These are phyloP conservation scores for Lasioglossum calceatum DNA, from an alignment of 2,888 invertebrate species.

Conservation along the genomic window DNA sequence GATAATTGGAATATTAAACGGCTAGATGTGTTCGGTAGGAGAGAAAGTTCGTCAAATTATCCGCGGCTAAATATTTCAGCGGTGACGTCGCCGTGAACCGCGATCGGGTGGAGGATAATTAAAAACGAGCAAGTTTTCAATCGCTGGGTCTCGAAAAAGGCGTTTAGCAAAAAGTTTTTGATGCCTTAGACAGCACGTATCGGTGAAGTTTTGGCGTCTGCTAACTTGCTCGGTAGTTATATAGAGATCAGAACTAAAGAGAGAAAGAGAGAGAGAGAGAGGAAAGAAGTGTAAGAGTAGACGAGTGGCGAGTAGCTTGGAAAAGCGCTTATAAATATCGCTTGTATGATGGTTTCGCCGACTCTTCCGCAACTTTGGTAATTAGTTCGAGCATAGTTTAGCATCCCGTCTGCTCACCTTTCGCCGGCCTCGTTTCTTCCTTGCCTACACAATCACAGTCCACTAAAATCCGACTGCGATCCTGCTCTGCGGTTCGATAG, in stretches of 20 bases:
- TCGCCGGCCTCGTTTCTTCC: conserved; percentile 45
- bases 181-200: conserved; percentile 46
- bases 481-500: conserved; percentile 31
- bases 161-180: conserved; percentile 37
- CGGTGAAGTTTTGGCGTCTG: conserved; percentile 51
- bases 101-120: conserved; percentile 11
- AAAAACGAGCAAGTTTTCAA: conserved; percentile 27
- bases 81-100: neutral
- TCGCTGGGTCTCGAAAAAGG: conserved; percentile 21
- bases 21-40: neutral
- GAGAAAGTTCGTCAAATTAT: conserved; percentile 18
- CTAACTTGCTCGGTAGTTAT: conserved; percentile 39
- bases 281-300: neutral
- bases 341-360: conserved; percentile 67
- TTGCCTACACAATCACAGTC: conserved; percentile 27
- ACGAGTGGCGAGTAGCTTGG: conserved; percentile 47
- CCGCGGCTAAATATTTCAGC: neutral
- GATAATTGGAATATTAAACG: conserved; percentile 17
- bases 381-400: conserved; percentile 71
- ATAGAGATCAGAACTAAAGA: conserved; percentile 5
- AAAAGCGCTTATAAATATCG: conserved; percentile 65
- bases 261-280: neutral
- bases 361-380: conserved; percentile 64
- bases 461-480: conserved; percentile 37
- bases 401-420: conserved; percentile 52